These are phyloP conservation scores for Pseudomyrmex sp. DNA, from an alignment of 1,140 invertebrate species.

Conservation along the genomic window DNA sequence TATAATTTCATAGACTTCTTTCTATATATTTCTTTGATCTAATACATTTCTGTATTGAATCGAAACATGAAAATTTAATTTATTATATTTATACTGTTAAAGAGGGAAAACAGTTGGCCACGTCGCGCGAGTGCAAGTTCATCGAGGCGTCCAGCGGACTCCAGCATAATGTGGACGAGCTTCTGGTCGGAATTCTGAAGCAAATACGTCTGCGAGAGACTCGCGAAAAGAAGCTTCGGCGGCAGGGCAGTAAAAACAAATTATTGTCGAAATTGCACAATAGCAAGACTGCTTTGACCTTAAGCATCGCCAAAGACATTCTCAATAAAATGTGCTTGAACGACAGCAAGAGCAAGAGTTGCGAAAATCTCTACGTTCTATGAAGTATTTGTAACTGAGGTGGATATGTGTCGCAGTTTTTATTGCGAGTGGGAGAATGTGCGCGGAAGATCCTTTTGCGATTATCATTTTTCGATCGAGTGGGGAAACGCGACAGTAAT, in stretches of 20 bases:
- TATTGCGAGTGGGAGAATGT: not conserved
- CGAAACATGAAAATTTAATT: not conserved
- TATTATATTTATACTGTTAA: constrained; percentile 59
- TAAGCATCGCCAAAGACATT: constrained; percentile 91
- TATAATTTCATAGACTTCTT: not conserved
- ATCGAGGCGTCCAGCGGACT: constrained; percentile 96
- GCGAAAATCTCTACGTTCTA: constrained; percentile 95
- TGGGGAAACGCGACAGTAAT: not conserved
- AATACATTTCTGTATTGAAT: not conserved
- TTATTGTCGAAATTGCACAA: constrained; percentile 87
- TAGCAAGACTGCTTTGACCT: constrained; percentile 89
- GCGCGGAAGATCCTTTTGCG: not conserved
- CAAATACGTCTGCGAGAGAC: constrained; percentile 92
- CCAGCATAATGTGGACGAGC: constrained; percentile 96
- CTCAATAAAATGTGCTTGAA: constrained; percentile 94
- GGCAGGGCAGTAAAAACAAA: constrained; percentile 84
- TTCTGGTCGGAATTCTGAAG: constrained; percentile 94
- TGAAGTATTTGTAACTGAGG: constrained; percentile 83
- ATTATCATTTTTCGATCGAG: not conserved
- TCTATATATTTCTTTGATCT: not conserved
- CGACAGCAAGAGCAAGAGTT: constrained; percentile 95
- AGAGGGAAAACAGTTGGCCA: constrained; percentile 95
- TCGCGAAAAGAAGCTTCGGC: constrained; percentile 87
- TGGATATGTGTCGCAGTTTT: too few species aligned
- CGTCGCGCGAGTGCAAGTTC: constrained; percentile 95